Conservation (phyloP, 2,888 invertebrate species). For the Tetheella fluctuosa region DNA sequence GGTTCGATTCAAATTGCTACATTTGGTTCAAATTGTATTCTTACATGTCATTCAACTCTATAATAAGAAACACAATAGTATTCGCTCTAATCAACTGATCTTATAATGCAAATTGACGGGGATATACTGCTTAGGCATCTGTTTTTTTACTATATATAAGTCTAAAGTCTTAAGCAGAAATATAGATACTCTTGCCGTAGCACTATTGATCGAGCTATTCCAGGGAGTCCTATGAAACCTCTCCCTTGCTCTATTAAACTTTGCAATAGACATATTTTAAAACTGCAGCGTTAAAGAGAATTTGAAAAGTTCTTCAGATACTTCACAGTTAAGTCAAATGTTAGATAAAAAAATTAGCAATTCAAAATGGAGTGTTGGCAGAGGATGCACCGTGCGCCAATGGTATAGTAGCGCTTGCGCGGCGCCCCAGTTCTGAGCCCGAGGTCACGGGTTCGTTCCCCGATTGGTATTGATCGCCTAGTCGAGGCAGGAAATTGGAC, state of each 20-base stretch:
- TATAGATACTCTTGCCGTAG: not conserved
- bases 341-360: slow-evolving; percentile 59
- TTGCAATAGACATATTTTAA: not conserved
- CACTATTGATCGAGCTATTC: slow-evolving; percentile 11
- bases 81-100: not conserved
- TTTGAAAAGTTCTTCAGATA: not conserved
- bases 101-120: not conserved
- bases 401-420: slow-evolving; percentile 72
- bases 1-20: not conserved
- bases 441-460: slow-evolving; percentile 83
- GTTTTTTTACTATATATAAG: not conserved
- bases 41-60: not conserved
- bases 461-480: slow-evolving; percentile 77
- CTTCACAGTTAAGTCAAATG: slow-evolving; percentile 4
- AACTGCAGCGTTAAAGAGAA: not conserved
- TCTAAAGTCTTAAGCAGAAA: not conserved
- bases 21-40: not conserved
- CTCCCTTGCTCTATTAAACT: not conserved
- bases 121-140: not conserved
- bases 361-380: slow-evolving; percentile 60
- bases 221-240: not conserved
- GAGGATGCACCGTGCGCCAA: slow-evolving; percentile 65
- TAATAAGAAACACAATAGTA: not conserved
- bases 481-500: slow-evolving; percentile 74
- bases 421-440: slow-evolving; percentile 72